Percentiles rank a stretch among this genome's conserved stretches.
phyloP scores from a whole-genome alignment of 2,888 invertebrate genomes.

The Heliconius sara region DNA sequence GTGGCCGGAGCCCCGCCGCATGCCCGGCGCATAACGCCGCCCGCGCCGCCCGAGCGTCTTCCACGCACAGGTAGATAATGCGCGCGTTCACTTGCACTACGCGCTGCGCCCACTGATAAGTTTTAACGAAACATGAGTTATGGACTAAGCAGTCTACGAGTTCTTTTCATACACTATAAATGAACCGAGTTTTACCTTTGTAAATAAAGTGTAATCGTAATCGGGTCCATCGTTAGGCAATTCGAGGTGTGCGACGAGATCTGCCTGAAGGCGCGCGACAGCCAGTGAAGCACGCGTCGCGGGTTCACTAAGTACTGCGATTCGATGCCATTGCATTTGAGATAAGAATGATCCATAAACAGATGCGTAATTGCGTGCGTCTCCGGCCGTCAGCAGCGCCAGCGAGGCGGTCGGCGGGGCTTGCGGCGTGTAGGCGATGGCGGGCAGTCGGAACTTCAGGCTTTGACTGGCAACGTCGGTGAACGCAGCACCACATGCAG shows the following conservation, averaged over 20 bases:
- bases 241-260: slow-evolving; percentile 62
- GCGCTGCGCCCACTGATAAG: slow-evolving; percentile 65
- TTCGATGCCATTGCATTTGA: slow-evolving; percentile 63
- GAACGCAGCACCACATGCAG: slow-evolving; percentile 70
- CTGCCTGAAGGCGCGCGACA: slow-evolving; percentile 57
- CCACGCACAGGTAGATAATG: slow-evolving; percentile 92
- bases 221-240: slow-evolving; percentile 66
- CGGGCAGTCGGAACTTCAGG: slow-evolving; percentile 62
- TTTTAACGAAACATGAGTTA: neutral
- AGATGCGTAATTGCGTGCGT: slow-evolving; percentile 53
- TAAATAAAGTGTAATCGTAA: slow-evolving; percentile 54
- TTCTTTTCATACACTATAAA: neutral
- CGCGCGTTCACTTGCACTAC: slow-evolving; percentile 79
- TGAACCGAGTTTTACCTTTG: slow-evolving; percentile 48
- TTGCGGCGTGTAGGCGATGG: slow-evolving; percentile 67
- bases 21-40: slow-evolving; percentile 93
- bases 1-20: slow-evolving; percentile 87
- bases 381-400: slow-evolving; percentile 60
- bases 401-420: slow-evolving; percentile 54
- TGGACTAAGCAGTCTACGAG: neutral
- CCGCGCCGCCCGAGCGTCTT: slow-evolving; percentile 88
- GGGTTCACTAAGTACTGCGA: slow-evolving; percentile 65
- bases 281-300: slow-evolving; percentile 61
- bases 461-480: slow-evolving; percentile 68
- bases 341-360: slow-evolving; percentile 58